Percentiles rank a stretch among this genome's conserved stretches.
Evolutionary conservation across 1,140 invertebrate genomes (phyloP).

Genomic region (Orchestia grillus): DNA sequence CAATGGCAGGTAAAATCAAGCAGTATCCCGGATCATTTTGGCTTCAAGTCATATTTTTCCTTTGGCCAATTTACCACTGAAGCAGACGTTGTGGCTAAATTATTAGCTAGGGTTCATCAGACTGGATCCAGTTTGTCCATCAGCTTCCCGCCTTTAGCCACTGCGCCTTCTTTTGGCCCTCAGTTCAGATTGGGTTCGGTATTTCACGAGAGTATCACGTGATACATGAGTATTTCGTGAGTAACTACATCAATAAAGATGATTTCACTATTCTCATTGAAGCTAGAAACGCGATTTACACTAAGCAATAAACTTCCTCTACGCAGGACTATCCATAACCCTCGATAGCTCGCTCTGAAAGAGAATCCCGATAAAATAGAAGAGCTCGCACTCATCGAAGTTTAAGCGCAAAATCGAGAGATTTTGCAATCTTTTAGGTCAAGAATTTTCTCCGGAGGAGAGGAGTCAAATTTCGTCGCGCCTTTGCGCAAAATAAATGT

Average conservation of each 20-base stretch:
- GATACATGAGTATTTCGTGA: background rate
- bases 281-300: background rate
- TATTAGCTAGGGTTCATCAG: background rate
- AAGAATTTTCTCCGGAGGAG: background rate
- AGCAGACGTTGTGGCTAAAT: background rate
- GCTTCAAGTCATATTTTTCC: too few species aligned
- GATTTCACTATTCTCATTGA: background rate
- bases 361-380: background rate
- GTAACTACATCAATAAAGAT: background rate
- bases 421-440: conserved; percentile 1
- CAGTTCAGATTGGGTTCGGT: too few species aligned
- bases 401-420: background rate
- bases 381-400: background rate
- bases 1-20: too few species aligned
- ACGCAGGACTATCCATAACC: background rate
- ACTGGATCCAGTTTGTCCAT: background rate
- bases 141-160: background rate
- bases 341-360: background rate
- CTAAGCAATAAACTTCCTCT: background rate
- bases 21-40: too few species aligned
- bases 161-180: too few species aligned
- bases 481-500: conserved; percentile 4
- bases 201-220: too few species aligned
- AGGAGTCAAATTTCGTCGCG: background rate
- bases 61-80: background rate